Base-by-base conservation (phyloP, 2,797 vertebrate genomes). In the Gymnoscopelus microlampas region DNA sequence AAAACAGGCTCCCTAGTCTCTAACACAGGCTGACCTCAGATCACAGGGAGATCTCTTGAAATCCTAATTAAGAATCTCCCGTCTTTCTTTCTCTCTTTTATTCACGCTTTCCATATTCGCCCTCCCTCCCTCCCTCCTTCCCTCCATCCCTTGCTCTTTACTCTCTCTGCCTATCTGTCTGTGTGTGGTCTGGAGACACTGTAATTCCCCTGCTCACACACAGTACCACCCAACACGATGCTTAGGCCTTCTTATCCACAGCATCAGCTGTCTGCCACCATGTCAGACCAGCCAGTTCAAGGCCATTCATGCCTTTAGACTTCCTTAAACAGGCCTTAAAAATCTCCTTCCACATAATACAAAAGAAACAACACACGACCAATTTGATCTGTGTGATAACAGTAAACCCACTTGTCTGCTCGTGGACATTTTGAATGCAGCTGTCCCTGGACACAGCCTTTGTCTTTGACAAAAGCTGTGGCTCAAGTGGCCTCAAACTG, bases 101-200 rank as follows among this genome's bases (percentile, higher is more conserved):
- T 39, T 67, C 53, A 63, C 59, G 4, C n/a, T 24, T 54, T 59
- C 64, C 60, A 68, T 24, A 51, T 60, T 61, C 50, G 53, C 29
- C 74, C 64, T 53, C 71, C 59, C 62, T 53, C 71, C 59, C 62
- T 64, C 57, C 54, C 77, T 76, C 24, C 70, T 53, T 67, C 60
- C 79, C 69, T 54, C 6, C 79, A 48, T 59, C 64, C 80, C 73
- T 54, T 58, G 78, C 78, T 32, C 72, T 76, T 60, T 14, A 61
- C 35, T 58, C 58, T 29, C 57, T 58, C 71, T 62, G 47, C 65
- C 58, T 58, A 39, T 73, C 89, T 92, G 83, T 89, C 73, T 73
- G 91, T 95, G 95, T 95, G 96, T 96, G 95, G 96, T 96, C 96
- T 93, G 59, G 63, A 90, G 78, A 91, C 90, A 90, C 86, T 86